Evolutionary conservation across 92 coral and sea anemone species (phyloP).

Genomic region (Actinostola sp.): DNA sequence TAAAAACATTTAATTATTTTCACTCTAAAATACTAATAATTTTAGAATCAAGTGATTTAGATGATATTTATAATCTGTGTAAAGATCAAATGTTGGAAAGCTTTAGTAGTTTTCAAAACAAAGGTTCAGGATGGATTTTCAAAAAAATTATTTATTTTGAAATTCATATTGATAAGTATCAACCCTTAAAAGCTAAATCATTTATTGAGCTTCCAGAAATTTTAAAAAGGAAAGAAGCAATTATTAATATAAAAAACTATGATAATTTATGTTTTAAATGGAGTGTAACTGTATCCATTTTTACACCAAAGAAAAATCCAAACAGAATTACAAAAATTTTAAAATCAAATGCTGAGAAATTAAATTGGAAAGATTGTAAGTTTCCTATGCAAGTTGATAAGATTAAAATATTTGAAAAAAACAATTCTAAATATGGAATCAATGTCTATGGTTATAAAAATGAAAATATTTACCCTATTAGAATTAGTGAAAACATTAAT

Average conservation of each 20-base stretch:
- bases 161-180: constrained; percentile 7
- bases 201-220: constrained; percentile 21
- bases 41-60: constrained; percentile 7
- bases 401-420: constrained; percentile 32
- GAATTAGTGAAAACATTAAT: constrained; percentile 12
- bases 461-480: constrained; percentile 21
- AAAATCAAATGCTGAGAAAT: constrained; percentile 24
- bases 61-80: not conserved
- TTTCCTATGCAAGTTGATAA: constrained; percentile 41
- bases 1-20: constrained; percentile 1
- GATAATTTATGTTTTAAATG: constrained; percentile 59
- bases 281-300: constrained; percentile 26
- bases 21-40: not conserved
- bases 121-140: constrained; percentile 39
- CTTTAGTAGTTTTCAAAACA: constrained; percentile 12
- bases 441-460: constrained; percentile 41
- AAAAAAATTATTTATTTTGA: constrained; percentile 10
- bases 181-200: constrained; percentile 23
- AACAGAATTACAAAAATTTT: constrained; percentile 37
- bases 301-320: constrained; percentile 27
- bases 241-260: constrained; percentile 48
- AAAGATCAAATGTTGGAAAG: constrained; percentile 15
- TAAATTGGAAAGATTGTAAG: constrained; percentile 41
- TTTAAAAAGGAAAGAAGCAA: constrained; percentile 29
- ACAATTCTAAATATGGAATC: constrained; percentile 24